Evolutionary conservation across 2,113 vertebrate species (phyloP).

Genomic region (Alligator mississippiensis): DNA sequence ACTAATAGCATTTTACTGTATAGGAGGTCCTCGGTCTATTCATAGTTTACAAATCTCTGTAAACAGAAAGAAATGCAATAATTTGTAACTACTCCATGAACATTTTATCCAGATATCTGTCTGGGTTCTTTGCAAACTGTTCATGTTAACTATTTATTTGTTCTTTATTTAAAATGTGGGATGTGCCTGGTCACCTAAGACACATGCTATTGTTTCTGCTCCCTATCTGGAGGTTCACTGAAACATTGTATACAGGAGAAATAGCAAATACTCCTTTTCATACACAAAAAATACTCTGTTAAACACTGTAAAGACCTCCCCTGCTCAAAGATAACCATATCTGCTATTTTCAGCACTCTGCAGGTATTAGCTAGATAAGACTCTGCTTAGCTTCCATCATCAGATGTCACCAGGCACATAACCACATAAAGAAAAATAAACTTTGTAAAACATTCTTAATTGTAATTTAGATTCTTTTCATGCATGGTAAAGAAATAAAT

Average conservation of each 20-base stretch:
- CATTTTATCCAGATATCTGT: conserved; percentile 19
- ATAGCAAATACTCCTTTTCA: neutral
- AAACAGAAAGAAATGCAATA: conserved; percentile 30
- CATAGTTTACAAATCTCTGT: neutral
- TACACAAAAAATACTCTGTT: neutral
- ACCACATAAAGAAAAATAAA: conserved; percentile 70
- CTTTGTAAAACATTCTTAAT: conserved; percentile 31
- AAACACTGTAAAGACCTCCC: accelerated
- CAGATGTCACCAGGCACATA: conserved; percentile 31
- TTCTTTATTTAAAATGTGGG: neutral
- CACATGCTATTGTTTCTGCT: neutral
- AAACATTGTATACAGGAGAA: neutral
- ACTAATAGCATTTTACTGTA: neutral
- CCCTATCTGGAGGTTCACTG: neutral
- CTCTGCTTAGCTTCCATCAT: conserved; percentile 45
- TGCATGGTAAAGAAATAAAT: conserved; percentile 62
- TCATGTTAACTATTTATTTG: neutral
- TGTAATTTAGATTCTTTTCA: conserved; percentile 26
- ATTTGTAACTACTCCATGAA: conserved; percentile 25
- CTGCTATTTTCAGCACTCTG: conserved; percentile 5
- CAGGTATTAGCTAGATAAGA: conserved; percentile 26
- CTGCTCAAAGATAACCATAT: neutral
- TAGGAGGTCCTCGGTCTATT: neutral
- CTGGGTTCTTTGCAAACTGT: neutral
- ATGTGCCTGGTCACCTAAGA: neutral